Conservation (phyloP, 1,140 invertebrate genomes). For the Diplogasteroides magnus region DNA sequence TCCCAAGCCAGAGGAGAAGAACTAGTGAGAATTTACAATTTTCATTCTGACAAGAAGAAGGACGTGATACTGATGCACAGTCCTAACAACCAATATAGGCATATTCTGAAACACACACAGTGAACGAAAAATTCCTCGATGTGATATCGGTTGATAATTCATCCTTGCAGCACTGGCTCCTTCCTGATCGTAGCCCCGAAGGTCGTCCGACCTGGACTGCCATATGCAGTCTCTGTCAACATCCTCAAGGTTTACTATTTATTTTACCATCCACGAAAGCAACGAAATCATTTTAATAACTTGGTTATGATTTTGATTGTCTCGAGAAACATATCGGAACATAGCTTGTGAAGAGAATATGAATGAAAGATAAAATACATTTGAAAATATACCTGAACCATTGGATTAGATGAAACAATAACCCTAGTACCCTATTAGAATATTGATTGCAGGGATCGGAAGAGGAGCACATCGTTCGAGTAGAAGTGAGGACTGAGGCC, state of each 20-base stretch:
- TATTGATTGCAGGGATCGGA: constrained; percentile 20
- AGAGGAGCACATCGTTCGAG: constrained; percentile 52
- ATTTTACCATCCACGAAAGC: too few relatives aligned
- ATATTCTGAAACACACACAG: background rate
- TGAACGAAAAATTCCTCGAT: constrained; percentile 1
- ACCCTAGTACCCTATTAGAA: too few relatives aligned
- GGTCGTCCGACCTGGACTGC: constrained; percentile 51
- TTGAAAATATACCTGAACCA: too few relatives aligned
- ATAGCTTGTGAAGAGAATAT: too few relatives aligned
- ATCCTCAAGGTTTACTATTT: constrained; percentile 49
- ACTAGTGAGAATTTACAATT: constrained; percentile 5
- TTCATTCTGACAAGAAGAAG: background rate
- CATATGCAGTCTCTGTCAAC: constrained; percentile 54
- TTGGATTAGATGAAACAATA: too few relatives aligned
- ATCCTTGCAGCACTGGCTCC: constrained; percentile 40
- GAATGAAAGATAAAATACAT: too few relatives aligned
- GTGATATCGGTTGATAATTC: background rate
- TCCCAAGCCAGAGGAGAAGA: constrained; percentile 13
- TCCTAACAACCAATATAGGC: too few relatives aligned
- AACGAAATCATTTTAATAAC: too few relatives aligned
- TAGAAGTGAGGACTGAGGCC: constrained; percentile 45
- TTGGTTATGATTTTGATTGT: too few relatives aligned
- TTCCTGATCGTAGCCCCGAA: constrained; percentile 50
- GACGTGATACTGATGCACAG: too few relatives aligned
- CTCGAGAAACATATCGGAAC: too few relatives aligned